Percentiles rank a stretch among this genome's conserved stretches.
These are phyloP conservation scores for Bufo gargarizans DNA, from an alignment of 2,113 vertebrate genomes.

Conservation along the genomic window DNA sequence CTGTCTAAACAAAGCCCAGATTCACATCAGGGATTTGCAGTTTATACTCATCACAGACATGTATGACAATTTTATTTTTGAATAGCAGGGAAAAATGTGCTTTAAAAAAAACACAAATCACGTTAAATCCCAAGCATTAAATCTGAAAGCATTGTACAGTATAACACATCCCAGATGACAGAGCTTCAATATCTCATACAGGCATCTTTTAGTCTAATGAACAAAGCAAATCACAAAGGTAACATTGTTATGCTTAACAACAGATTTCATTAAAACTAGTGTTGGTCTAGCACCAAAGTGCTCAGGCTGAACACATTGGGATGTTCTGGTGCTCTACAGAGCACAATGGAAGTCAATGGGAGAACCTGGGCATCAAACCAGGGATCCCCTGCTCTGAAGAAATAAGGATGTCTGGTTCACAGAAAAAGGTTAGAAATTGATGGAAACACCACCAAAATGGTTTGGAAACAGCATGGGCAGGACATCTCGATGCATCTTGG, in stretches of 20 bases:
- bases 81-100: background rate
- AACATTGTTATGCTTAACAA: background rate
- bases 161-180: conserved; percentile 12
- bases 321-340: too few relatives aligned
- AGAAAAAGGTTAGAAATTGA: too few relatives aligned
- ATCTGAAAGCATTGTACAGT: conserved; percentile 1
- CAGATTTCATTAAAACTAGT: background rate
- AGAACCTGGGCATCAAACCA: too few relatives aligned
- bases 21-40: conserved; percentile 15
- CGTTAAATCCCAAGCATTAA: conserved; percentile 33
- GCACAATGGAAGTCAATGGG: too few relatives aligned
- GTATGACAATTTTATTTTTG: conserved; percentile 17
- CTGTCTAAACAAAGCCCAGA: conserved; percentile 28
- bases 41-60: conserved; percentile 9
- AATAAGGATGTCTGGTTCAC: too few relatives aligned
- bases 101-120: conserved; percentile 21
- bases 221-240: background rate
- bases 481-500: too few relatives aligned
- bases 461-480: too few relatives aligned
- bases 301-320: too few relatives aligned
- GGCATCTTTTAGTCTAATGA: background rate
- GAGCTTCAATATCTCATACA: background rate
- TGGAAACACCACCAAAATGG: too few relatives aligned
- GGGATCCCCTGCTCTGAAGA: too few relatives aligned
- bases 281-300: too few relatives aligned